Base-by-base conservation (phyloP, 2,888 invertebrate species). In the Tanytarsus gracilentus region DNA sequence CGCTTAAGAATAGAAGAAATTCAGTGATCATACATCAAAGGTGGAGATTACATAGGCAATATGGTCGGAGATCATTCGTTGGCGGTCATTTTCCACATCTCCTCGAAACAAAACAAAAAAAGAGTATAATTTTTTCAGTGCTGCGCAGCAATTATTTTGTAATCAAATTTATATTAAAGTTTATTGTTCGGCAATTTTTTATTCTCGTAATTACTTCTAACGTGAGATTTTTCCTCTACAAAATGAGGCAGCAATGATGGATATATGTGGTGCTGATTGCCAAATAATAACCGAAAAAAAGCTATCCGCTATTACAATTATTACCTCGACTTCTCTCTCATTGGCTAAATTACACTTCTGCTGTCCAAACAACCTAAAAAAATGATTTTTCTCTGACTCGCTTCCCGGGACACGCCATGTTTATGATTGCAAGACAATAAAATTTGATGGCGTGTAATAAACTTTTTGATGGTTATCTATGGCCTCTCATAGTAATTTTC, bases 151-250 rank as follows among this genome's bases (percentile, higher is more conserved):
- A 59, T 59, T 59, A 59, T 59, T 59, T 59, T 48, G 49, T 49
- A 59, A 59, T 59, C 58, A 59, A 59, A 59, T 36, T 18, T 49
- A 59, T 29, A 59, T 59, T 59, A 59, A 48, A 33, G 21, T 59
- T 44, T 40, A 59, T 59, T 59, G 58, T 36, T 48, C 16, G 25
- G 58, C 49, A 49, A 59, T 48, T 59, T 56, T 59, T 59, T 59
- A 59, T 59, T 30, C 33, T 21, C 23, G 23, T 59, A 59, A 59
- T 59, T 48, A 40, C 33, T 18, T 48, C 48, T 21, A 11, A 21
- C 30, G 58, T 23, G 44, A 58, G 58, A 59, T 30, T 59, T 53
- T 21, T 21, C 8, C 48, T 21, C 25, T 33, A 16, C 16, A n/a
- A 16, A 36, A 14, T 36, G 36, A 36, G 36, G 11, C 3, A 36